Evolutionary conservation across 2,888 invertebrate genomes (phyloP), one percentile per base, ranked within the genome.

Genomic region (Calephelis perditalis): DNA sequence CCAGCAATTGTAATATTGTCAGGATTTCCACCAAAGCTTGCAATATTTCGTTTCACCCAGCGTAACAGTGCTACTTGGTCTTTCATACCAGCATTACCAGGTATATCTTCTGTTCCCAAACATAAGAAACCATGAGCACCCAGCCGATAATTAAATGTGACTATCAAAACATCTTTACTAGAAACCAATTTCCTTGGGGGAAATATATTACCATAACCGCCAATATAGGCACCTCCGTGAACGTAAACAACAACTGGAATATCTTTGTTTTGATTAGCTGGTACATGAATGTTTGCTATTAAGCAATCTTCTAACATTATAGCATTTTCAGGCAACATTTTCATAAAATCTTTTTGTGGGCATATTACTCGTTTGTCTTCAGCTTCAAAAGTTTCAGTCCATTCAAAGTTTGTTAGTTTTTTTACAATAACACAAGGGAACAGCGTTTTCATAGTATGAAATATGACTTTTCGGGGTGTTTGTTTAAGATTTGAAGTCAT

Each of bases 381-480:
- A 15, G 78, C 79, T 63, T 77, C 72, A 15, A 75, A 72, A 5
- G 74, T 66, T 7, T 70, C 59, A 3, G 62, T 45, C 75, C 77
- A 79, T 60, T 57, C 59, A 1, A 26, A 26, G 26, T 26, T 26
- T 26, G 26, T 2, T 3, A 26, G 26, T 26, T 26, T 26, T 26
- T 26, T 26, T 3, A 26, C 3, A 26, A 1, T 26, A 26, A 26
- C 26, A 26, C 4, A 26, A 26, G 26, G 26, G 26, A 26, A 3
- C 26, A 3, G 4, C 3, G 3, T 26, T 26, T 26, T 26, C 3
- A 3, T 26, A 2, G 26, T 3, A 26, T 26, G 3, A 26, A 4
- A 26, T 26, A 26, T 26, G 26, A 26, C 26, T 26, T 26, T 26
- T 26, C 3, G 26, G 26, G 26, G 3, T 26, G 3, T 26, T 26